These are phyloP conservation scores for Acromyrmex charruanus DNA, from an alignment of 1,140 invertebrate genomes.

Conservation along the genomic window DNA sequence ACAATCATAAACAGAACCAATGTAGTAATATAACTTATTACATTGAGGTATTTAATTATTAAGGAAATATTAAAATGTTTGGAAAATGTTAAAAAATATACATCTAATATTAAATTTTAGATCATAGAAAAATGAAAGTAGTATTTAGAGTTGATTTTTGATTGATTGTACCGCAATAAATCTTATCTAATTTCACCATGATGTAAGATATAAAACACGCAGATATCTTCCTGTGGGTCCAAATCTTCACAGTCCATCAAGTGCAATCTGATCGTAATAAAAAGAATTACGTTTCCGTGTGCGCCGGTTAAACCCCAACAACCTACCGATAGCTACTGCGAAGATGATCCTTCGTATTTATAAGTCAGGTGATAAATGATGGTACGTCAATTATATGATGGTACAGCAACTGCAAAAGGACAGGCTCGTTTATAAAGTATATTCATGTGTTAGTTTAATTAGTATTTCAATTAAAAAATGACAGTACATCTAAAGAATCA, in stretches of 20 bases:
- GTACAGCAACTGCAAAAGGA: constrained; percentile 23
- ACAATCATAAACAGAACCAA: too few relatives aligned
- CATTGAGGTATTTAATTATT: too few relatives aligned
- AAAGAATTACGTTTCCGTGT: not conserved
- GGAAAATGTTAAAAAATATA: too few relatives aligned
- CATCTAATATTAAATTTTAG: too few relatives aligned
- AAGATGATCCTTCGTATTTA: not conserved
- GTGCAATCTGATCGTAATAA: constrained; percentile 11
- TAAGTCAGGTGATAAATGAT: constrained; percentile 32
- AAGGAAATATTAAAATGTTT: too few relatives aligned
- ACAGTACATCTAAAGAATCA: not conserved
- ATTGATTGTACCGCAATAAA: too few relatives aligned
- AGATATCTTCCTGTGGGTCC: not conserved
- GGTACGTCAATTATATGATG: not conserved
- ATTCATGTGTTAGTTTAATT: constrained; percentile 39
- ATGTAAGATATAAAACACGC: not conserved
- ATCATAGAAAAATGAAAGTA: too few relatives aligned
- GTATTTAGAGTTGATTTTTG: too few relatives aligned
- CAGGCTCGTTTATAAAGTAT: constrained; percentile 27
- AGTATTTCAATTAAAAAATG: constrained; percentile 25
- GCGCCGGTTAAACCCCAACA: not conserved
- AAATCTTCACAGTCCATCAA: not conserved
- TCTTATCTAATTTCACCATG: too few relatives aligned
- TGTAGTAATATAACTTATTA: too few relatives aligned
- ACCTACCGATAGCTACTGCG: not conserved